Evolutionary conservation across 2,888 invertebrate species (phyloP).

Genomic region (Pachymerium ferrugineum): DNA sequence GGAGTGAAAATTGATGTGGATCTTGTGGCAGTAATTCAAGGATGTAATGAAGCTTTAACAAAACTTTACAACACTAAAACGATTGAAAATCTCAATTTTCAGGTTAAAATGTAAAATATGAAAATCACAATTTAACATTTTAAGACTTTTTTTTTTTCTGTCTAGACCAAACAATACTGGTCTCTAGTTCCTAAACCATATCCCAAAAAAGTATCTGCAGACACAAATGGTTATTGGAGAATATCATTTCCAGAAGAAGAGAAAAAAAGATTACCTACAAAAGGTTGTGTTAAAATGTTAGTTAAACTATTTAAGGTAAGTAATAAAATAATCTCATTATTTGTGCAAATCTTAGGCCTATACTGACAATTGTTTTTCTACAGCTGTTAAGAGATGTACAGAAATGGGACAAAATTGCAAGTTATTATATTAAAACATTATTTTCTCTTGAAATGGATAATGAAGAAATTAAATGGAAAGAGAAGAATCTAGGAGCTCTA

Average conservation of each 20-base stretch:
- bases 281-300: neutral
- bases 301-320: neutral
- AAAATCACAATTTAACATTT: neutral
- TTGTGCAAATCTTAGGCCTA: no score
- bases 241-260: neutral
- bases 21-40: neutral
- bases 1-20: neutral
- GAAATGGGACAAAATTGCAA: conserved; percentile 37
- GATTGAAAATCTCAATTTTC: no score
- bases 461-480: no score
- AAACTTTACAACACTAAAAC: neutral
- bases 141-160: neutral
- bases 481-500: no score
- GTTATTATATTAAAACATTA: conserved; percentile 39
- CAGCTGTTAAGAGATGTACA: conserved; percentile 38
- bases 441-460: conserved; percentile 36
- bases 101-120: neutral
- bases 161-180: neutral
- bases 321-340: no score
- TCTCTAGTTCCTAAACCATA: neutral
- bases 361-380: no score
- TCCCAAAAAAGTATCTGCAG: neutral
- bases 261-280: neutral
- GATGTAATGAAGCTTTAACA: neutral
- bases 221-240: neutral